Base-by-base conservation (phyloP, 2,888 invertebrate genomes). In the Erannis defoliaria region DNA sequence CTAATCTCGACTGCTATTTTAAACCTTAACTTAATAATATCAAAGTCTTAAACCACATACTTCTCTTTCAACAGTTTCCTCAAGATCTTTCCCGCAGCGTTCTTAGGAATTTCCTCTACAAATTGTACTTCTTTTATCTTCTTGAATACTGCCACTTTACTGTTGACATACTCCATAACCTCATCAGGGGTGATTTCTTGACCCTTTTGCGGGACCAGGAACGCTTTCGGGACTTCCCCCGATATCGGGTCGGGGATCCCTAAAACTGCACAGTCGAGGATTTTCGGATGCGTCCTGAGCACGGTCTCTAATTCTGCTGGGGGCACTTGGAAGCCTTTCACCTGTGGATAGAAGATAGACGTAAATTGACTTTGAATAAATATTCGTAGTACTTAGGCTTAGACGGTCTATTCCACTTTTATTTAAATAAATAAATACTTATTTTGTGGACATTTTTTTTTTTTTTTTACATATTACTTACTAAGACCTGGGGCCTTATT, bases 261-360 rank as follows among this genome's bases (percentile, higher is more conserved):
- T 64, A 98, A 86, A 0, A 98, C 98, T 0, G 97, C 98, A 0
- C 96, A 97, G 77, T 98, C 98, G 2, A 93, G 80, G 0, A 99
- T 93, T 46, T 94, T 94, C 0, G 97, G 96, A 84, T 97, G 96
- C 1, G 94, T 93, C 55, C 96, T 90, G 5, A 98, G 82, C 0
- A 97, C 75, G 46, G 94, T 95, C 86, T 98, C 98, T 31, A 98
- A 81, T 84, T 98, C 98, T 0, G 98, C 98, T 6, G 98, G 98
- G 0, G 98, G 95, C 16, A 98, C 98, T 95, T 97, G 94, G 84
- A 93, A 95, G 0, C 94, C 95, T 89, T 94, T 95, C 0, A 96
- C 96, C 92, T 92, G 78, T 21, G 21, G 21, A 35, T 0, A 10
- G 9, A 31, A 10, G 12, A 31, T 23, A 23, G 26, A 29, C 8